Conservation (phyloP, 2,888 invertebrate genomes). For the Diaprepes abbreviatus region DNA sequence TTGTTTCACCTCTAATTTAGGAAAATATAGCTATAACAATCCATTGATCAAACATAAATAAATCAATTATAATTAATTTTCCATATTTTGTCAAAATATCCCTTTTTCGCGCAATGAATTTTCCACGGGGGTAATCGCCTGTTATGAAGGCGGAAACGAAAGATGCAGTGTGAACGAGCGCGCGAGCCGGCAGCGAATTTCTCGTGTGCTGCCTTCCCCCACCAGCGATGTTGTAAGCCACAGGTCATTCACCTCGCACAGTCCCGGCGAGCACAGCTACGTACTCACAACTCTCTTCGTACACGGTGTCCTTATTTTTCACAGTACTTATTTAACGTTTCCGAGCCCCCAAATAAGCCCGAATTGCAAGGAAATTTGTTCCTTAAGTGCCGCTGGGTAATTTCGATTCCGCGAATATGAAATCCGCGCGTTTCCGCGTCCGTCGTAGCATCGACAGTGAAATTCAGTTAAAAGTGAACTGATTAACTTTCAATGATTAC, state of each 20-base stretch:
- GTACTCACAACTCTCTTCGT: constrained; percentile 63
- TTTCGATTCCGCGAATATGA: background rate
- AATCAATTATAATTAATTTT: background rate
- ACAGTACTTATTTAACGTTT: constrained; percentile 61
- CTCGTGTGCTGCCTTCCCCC: constrained; percentile 57
- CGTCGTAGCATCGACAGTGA: constrained; percentile 21
- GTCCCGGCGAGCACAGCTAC: constrained; percentile 66
- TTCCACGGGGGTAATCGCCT: constrained; percentile 30
- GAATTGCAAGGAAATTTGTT: constrained; percentile 19
- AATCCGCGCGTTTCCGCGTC: constrained; percentile 2
- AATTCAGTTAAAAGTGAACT: constrained; percentile 43
- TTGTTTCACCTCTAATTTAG: no score
- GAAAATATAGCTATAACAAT: no score
- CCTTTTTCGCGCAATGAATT: constrained; percentile 10
- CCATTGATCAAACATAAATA: no score
- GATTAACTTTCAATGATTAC: constrained; percentile 38
- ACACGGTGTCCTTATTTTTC: constrained; percentile 63
- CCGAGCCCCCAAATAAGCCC: constrained; percentile 21
- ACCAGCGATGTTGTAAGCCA: constrained; percentile 61
- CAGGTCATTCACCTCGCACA: constrained; percentile 68
- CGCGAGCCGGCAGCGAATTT: constrained; percentile 65
- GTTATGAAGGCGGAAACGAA: constrained; percentile 65
- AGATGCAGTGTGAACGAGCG: constrained; percentile 61
- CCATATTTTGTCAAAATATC: background rate
- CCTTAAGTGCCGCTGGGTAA: background rate